Percentiles rank a stretch among this genome's conserved stretches.
These are phyloP conservation scores for Lysandra bellargus DNA, from an alignment of 2,888 invertebrate genomes.

Conservation along the genomic window DNA sequence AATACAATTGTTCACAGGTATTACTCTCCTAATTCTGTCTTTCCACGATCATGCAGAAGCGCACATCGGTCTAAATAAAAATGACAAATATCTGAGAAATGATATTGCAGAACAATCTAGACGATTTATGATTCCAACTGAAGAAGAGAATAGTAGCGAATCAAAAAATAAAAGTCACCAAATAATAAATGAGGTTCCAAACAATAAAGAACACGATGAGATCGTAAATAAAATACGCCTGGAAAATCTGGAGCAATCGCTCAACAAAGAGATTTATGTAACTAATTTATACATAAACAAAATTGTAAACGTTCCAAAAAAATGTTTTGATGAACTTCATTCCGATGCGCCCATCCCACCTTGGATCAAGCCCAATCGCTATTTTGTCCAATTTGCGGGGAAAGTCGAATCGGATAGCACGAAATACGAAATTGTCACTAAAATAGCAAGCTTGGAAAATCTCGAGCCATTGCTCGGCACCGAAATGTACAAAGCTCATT, in stretches of 20 bases:
- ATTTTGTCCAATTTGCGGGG: background rate
- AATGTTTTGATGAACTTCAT: background rate
- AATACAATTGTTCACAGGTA: background rate
- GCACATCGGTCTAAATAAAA: background rate
- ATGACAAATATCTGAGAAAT: background rate
- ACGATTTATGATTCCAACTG: background rate
- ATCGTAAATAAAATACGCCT: background rate
- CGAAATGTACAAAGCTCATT: background rate
- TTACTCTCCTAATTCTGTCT: background rate
- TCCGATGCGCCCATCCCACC: background rate
- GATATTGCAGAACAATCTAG: background rate
- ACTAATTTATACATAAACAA: background rate
- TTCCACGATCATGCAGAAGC: background rate
- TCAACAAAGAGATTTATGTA: background rate
- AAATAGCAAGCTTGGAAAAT: conserved; percentile 2
- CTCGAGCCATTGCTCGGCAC: background rate
- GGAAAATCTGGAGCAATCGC: background rate
- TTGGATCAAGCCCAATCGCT: background rate
- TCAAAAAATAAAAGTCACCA: background rate
- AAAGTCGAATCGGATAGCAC: background rate
- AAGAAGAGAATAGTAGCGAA: background rate
- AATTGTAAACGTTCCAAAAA: background rate
- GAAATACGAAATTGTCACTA: background rate
- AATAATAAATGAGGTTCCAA: background rate
- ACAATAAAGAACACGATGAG: background rate